Conservation (phyloP, 2,797 vertebrate species). For the Rallus crepitans region DNA sequence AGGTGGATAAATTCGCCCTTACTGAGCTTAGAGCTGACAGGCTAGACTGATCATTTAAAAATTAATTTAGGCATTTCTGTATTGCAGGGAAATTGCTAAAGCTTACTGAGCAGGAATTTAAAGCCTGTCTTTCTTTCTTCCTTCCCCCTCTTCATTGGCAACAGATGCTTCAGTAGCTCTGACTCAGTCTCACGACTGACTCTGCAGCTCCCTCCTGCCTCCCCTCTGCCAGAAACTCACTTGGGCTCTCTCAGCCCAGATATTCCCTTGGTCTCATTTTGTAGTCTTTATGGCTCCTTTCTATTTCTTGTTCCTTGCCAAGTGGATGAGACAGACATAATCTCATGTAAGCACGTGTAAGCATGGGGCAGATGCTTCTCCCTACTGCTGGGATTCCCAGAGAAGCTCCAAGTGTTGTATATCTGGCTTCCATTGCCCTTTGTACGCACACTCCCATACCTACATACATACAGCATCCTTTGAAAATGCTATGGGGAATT, state of each 20-base stretch:
- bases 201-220: neutral
- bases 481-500: rapidly evolving
- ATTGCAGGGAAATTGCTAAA: neutral
- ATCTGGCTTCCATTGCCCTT: neutral
- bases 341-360: neutral
- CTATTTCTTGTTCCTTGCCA: rapidly evolving
- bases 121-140: neutral
- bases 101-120: neutral
- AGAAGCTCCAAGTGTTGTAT: rapidly evolving
- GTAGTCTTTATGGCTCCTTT: neutral
- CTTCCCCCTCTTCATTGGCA: neutral
- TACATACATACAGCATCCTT: neutral
- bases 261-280: neutral
- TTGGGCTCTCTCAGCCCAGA: neutral
- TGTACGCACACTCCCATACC: neutral
- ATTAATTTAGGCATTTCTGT: neutral
- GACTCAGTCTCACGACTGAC: neutral
- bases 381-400: neutral
- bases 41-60: slow-evolving; percentile 8
- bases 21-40: neutral
- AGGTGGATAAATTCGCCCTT: neutral
- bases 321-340: neutral
- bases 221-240: neutral
- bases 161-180: neutral
- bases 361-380: neutral